Conservation (phyloP, 2,113 vertebrate species). For the Oryzias curvinotus region DNA sequence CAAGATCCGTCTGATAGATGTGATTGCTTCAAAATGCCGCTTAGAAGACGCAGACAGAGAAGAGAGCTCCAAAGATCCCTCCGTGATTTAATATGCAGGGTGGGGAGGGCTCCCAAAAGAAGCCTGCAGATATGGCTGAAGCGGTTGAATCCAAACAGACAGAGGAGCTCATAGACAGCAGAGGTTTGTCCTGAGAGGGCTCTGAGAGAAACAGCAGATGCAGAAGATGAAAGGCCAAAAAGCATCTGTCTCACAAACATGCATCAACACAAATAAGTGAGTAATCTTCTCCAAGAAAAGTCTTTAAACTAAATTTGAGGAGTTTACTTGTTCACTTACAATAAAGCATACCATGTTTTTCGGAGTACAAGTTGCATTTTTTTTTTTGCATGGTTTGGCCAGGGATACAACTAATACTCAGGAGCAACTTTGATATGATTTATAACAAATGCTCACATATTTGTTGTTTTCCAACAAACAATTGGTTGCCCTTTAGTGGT, state of each 20-base stretch:
- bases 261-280: conserved; percentile 10
- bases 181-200: conserved; percentile 39
- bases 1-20: conserved; percentile 65
- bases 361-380: no score
- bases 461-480: no score
- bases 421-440: no score
- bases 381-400: no score
- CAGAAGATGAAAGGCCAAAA: conserved; percentile 53
- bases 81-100: conserved; percentile 66
- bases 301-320: no score
- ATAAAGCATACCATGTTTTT: no score
- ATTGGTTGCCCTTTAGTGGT: no score
- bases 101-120: conserved; percentile 46
- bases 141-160: conserved; percentile 52
- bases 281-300: neutral
- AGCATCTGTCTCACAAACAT: conserved; percentile 37
- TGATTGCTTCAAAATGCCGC: conserved; percentile 64
- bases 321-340: no score
- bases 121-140: conserved; percentile 67
- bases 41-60: conserved; percentile 59
- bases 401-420: no score
- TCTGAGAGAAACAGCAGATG: conserved; percentile 60
- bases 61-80: conserved; percentile 52
- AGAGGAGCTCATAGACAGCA: conserved; percentile 52
- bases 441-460: no score